Conservation (phyloP, 1,140 invertebrate genomes). For the Octopus bimaculoides region DNA sequence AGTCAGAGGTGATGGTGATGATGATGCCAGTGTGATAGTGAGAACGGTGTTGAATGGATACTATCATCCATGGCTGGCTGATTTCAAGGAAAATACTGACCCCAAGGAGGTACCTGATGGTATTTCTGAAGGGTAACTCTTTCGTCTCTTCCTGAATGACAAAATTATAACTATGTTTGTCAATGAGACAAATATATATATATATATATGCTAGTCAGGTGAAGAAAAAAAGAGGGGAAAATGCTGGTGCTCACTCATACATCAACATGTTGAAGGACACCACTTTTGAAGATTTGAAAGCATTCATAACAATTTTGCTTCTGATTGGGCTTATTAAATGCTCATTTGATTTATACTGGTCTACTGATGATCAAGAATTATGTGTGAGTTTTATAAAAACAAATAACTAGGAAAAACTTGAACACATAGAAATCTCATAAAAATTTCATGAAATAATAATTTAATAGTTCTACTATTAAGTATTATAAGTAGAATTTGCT, state of each 20-base stretch:
- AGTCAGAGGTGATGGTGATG: background rate
- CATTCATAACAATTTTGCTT: background rate
- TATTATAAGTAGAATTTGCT: too few relatives aligned
- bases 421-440: too few relatives aligned
- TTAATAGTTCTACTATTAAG: too few relatives aligned
- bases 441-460: too few relatives aligned
- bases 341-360: conserved; percentile 1
- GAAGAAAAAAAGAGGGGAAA: background rate
- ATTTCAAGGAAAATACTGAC: background rate
- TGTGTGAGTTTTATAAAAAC: too few relatives aligned
- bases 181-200: background rate
- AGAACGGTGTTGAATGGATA: background rate
- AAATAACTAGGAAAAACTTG: too few relatives aligned
- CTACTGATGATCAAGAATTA: background rate
- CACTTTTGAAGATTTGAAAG: background rate
- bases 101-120: background rate
- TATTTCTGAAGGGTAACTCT: background rate
- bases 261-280: background rate
- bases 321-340: background rate
- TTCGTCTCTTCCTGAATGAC: background rate
- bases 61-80: background rate
- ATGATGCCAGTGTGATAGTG: too few relatives aligned
- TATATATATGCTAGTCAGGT: too few relatives aligned
- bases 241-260: background rate
- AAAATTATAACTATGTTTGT: background rate